phyloP scores from a whole-genome alignment of 1,140 invertebrate genomes.

The Dreissena rostriformis region DNA sequence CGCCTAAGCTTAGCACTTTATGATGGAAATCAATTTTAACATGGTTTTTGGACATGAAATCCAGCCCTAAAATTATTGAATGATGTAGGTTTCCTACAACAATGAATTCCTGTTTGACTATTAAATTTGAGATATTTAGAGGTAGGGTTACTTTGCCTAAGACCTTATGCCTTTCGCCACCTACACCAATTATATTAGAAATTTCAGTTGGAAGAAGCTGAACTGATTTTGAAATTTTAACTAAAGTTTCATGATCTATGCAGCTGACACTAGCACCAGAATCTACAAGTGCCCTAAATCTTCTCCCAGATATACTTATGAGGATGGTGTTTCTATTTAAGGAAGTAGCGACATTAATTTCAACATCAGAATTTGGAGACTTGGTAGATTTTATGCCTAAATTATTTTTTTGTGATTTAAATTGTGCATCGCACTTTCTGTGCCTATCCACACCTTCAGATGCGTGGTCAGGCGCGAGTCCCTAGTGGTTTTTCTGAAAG shows the following conservation, averaged over 20 bases:
- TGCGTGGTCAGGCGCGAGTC: conserved; percentile 53
- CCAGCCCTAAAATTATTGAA: conserved; percentile 56
- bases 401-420: not conserved
- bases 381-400: not conserved
- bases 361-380: not conserved
- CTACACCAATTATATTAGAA: conserved; percentile 16
- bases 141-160: conserved; percentile 16
- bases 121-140: conserved; percentile 8
- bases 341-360: conserved; percentile 38
- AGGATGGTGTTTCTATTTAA: conserved; percentile 47
- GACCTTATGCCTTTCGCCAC: conserved; percentile 32
- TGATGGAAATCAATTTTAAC: conserved; percentile 33
- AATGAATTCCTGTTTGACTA: conserved; percentile 23
- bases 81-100: conserved; percentile 55
- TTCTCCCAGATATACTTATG: conserved; percentile 31
- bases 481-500: conserved; percentile 45
- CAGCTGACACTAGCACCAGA: conserved; percentile 51
- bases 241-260: not conserved
- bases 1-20: conserved; percentile 25
- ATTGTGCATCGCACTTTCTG: not conserved
- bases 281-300: conserved; percentile 49
- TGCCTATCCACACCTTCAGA: conserved; percentile 42
- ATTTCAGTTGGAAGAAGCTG: not conserved
- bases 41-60: conserved; percentile 52
- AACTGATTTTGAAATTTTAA: not conserved